Evolutionary conservation across 2,113 vertebrate species (phyloP), one percentile per base, ranked within the genome.

Genomic region (Malurus cyaneus): DNA sequence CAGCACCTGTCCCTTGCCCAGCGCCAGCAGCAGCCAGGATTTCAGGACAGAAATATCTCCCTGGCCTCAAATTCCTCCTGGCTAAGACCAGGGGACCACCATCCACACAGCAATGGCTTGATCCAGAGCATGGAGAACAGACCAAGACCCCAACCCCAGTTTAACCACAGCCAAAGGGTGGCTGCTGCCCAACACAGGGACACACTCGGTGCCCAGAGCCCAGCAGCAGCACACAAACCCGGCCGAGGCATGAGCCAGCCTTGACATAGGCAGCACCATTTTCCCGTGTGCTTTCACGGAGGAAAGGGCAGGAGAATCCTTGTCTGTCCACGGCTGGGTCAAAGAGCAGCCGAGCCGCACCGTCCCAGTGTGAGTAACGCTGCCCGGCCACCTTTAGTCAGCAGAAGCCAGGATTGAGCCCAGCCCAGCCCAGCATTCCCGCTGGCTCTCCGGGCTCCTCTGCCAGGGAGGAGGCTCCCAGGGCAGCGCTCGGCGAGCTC

Each of bases 241-340:
- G 1, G 25, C 59, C 2, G 0, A 17, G 70, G 25, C 18, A 0
- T 0, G 7, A 8, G 3, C 17, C 2, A 0, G 4, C 44, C 42
- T 50, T 17, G 47, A 31, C 61, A 54, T n/a, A 8, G 42, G 42
- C 32, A 3, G 46, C 69, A 14, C 29, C 49, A 0, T 34, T 66
- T 59, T 28, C 7, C 67, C 11, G 0, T 11, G 18, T 28, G 12
- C 41, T 91, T 86, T 67, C 46, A 8, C 6, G 47, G 50, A 11
- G 73, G 46, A 70, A 8, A 28, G 28, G 44, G 5, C 52, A 41
- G 42, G 25, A 29, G 25, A 16, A 44, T 69, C 59, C 60, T 62
- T 16, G 59, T 4, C 4, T 61, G 57, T 8, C 26, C 39, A 1
- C 25, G 0, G 0, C 41, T 11, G 78, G 60, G 34, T 72, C 46